Evolutionary conservation across 2,888 invertebrate genomes (phyloP).

Genomic region (Auanema sp.): DNA sequence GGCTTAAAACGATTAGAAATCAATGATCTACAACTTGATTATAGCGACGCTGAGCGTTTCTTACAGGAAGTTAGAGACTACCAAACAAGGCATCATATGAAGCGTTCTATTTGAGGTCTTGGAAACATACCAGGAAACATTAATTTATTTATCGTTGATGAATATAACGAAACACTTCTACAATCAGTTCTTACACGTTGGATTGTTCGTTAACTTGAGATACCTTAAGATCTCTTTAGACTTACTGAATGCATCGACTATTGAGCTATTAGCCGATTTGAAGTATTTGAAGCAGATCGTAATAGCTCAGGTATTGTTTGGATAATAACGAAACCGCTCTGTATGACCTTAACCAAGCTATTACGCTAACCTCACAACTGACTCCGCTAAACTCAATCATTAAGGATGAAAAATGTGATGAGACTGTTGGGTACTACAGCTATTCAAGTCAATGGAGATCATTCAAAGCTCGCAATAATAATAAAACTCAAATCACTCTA

Average conservation of each 20-base stretch:
- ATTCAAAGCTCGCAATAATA: not conserved
- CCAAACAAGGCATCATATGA: not conserved
- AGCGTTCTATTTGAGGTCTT: conserved; percentile 65
- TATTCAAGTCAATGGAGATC: no score
- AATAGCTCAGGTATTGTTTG: conserved; percentile 67
- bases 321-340: not conserved
- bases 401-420: no score
- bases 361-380: no score
- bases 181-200: conserved; percentile 76
- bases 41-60: conserved; percentile 74
- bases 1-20: conserved; percentile 74
- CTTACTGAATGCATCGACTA: conserved; percentile 70
- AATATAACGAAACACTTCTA: conserved; percentile 75
- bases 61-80: conserved; percentile 71
- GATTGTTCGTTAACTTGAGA: conserved; percentile 77
- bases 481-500: not conserved
- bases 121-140: conserved; percentile 71
- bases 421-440: no score
- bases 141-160: conserved; percentile 74
- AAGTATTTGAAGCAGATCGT: conserved; percentile 73
- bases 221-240: conserved; percentile 70
- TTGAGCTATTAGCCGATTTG: conserved; percentile 41
- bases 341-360: no score
- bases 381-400: no score
- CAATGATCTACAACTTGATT: conserved; percentile 77